phyloP scores from a whole-genome alignment of 2,113 vertebrate species.

The Astatoreochromis straeleni region DNA sequence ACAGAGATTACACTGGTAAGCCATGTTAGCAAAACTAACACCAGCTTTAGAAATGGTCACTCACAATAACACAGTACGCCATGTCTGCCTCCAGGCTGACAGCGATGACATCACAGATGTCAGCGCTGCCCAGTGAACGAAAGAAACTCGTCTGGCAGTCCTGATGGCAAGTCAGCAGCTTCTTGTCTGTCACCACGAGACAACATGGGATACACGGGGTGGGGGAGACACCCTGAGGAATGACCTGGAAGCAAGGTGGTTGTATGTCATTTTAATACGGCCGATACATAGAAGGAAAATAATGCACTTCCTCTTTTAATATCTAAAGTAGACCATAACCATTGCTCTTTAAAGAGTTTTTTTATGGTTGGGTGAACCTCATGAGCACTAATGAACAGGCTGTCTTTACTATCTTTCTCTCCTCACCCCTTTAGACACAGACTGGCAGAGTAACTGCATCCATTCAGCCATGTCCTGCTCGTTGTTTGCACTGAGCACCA shows the following conservation, averaged over 20 bases:
- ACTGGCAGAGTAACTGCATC: constrained; percentile 96
- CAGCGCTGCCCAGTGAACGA: constrained; percentile 79
- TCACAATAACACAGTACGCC: constrained; percentile 91
- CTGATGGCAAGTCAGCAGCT: constrained; percentile 89
- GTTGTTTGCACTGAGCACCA: constrained; percentile 85
- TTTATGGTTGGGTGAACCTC: not conserved
- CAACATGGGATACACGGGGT: constrained; percentile 90
- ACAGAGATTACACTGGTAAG: not conserved
- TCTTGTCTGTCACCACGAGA: constrained; percentile 82
- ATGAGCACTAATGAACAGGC: not conserved
- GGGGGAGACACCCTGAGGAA: constrained; percentile 84
- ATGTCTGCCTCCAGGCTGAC: constrained; percentile 73
- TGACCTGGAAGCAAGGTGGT: constrained; percentile 70
- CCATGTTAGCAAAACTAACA: not conserved
- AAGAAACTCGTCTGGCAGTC: constrained; percentile 98
- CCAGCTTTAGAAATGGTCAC: not conserved
- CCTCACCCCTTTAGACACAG: constrained; percentile 93
- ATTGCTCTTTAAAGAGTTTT: not conserved
- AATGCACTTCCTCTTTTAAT: not conserved
- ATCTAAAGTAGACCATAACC: not conserved
- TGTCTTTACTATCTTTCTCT: not conserved
- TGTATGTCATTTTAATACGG: not conserved
- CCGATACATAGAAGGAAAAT: not conserved
- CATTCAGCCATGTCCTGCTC: constrained; percentile 96
- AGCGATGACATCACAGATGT: constrained; percentile 71